phyloP scores from a whole-genome alignment of 2,797 vertebrate species.

The Sebastes vulpes region DNA sequence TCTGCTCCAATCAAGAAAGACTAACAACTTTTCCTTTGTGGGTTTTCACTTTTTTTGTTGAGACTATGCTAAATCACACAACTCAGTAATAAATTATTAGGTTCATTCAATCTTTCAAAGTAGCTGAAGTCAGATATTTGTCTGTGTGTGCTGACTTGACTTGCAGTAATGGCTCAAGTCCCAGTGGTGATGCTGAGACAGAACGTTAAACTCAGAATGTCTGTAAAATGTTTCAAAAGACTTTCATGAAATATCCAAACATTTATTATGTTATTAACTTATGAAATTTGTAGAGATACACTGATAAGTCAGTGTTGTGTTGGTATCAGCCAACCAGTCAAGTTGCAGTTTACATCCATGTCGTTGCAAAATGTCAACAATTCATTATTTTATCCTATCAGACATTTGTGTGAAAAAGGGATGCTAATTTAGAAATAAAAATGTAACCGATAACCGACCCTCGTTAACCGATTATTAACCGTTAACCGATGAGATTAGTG shows the following conservation, averaged over 20 bases:
- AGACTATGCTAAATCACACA: slow-evolving; percentile 50
- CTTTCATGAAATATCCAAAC: neutral
- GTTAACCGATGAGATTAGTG: too few relatives aligned
- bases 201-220: neutral
- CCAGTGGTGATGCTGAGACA: neutral
- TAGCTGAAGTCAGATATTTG: slow-evolving; percentile 27
- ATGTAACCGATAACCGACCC: too few relatives aligned
- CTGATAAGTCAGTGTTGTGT: neutral
- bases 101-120: slow-evolving; percentile 28
- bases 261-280: neutral
- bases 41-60: slow-evolving; percentile 35
- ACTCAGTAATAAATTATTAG: slow-evolving; percentile 34
- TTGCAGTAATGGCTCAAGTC: neutral
- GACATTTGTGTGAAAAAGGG: too few relatives aligned
- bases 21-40: slow-evolving; percentile 51
- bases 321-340: neutral
- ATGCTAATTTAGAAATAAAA: too few relatives aligned
- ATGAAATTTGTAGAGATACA: neutral
- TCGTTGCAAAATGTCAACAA: too few relatives aligned
- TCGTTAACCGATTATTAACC: too few relatives aligned
- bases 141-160: neutral
- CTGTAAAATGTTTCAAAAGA: neutral
- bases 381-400: too few relatives aligned
- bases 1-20: slow-evolving; percentile 76
- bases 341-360: too few relatives aligned